phyloP scores from a whole-genome alignment of 2,113 vertebrate genomes.

The Orientallactaga bullata region DNA sequence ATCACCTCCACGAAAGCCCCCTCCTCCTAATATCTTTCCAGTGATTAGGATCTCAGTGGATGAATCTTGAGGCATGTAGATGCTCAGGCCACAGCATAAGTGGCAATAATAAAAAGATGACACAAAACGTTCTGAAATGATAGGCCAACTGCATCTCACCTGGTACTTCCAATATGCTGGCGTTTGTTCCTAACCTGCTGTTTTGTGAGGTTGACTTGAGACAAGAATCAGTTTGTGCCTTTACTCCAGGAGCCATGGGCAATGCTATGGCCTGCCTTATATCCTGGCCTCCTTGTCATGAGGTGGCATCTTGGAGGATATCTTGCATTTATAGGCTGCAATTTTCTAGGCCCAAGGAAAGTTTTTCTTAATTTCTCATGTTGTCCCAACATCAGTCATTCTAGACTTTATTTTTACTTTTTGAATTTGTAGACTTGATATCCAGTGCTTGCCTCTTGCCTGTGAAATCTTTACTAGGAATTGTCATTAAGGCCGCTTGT shows the following conservation, averaged over 20 bases:
- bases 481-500: not conserved
- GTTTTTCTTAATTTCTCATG: not conserved
- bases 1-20: not conserved
- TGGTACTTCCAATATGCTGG: not conserved
- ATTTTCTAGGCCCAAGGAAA: not conserved
- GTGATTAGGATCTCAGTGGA: not conserved
- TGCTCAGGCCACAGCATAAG: not conserved
- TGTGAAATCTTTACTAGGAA: not conserved
- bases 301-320: too few relatives aligned
- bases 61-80: not conserved
- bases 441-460: not conserved
- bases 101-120: too few relatives aligned
- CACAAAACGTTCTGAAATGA: not conserved
- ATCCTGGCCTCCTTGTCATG: not conserved
- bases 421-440: not conserved
- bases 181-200: not conserved
- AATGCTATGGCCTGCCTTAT: fast-evolving
- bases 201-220: not conserved
- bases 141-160: not conserved
- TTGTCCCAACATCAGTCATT: not conserved
- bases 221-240: not conserved
- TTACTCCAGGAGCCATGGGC: too few relatives aligned
- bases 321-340: not conserved
- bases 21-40: not conserved
- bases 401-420: too few relatives aligned